These are phyloP conservation scores for Spheniscus mendiculus DNA, from an alignment of 2,113 vertebrate species.

Conservation along the genomic window DNA sequence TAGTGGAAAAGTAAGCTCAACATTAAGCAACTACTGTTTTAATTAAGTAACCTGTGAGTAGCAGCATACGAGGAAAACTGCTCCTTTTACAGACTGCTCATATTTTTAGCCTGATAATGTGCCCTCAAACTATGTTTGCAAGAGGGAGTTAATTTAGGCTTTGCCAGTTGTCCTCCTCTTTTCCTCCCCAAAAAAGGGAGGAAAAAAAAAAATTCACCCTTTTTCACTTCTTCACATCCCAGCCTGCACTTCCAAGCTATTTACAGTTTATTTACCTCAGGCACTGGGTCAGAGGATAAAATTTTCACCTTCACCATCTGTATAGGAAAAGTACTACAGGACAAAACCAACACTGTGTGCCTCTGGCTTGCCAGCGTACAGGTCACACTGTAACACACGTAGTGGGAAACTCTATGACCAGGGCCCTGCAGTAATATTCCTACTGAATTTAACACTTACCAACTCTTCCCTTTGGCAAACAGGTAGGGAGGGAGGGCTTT, in stretches of 20 bases:
- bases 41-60: neutral
- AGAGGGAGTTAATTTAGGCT: neutral
- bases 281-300: constrained; percentile 20
- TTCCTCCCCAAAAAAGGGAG: neutral
- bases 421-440: neutral
- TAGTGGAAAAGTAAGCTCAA: neutral
- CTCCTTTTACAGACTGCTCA: neutral
- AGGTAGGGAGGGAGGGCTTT: neutral
- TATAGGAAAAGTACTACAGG: constrained; percentile 60
- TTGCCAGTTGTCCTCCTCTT: neutral
- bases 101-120: constrained; percentile 17
- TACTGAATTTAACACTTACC: neutral
- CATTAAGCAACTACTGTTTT: neutral
- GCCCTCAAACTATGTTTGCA: neutral
- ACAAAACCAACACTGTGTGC: constrained; percentile 28
- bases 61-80: neutral
- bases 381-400: neutral
- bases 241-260: neutral
- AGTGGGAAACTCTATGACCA: neutral
- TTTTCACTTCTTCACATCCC: neutral
- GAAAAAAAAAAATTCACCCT: neutral
- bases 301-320: neutral
- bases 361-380: neutral
- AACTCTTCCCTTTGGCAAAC: neutral
- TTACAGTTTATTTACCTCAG: constrained; percentile 26